Percentiles rank a stretch among this genome's conserved stretches.
Evolutionary conservation across 1,140 invertebrate species (phyloP).

Genomic region (Macrobrachium rosenbergii): DNA sequence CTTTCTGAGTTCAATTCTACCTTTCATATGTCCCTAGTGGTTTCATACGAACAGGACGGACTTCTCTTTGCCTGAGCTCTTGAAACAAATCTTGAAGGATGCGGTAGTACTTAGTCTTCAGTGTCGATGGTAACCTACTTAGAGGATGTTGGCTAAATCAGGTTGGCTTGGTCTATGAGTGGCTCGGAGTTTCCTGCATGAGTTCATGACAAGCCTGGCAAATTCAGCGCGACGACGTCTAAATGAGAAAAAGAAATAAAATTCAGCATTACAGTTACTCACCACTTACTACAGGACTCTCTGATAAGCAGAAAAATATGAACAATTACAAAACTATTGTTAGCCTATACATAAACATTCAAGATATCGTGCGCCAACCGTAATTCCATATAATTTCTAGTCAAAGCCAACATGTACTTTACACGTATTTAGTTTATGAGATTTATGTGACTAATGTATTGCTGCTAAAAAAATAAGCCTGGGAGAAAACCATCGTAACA

Average conservation of each 20-base stretch:
- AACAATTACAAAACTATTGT: too few relatives aligned
- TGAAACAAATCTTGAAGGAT: conserved; percentile 41
- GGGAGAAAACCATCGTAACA: too few relatives aligned
- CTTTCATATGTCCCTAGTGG: conserved; percentile 30
- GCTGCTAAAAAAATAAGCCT: too few relatives aligned
- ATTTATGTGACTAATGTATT: too few relatives aligned
- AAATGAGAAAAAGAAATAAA: background rate
- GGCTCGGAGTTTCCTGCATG: conserved; percentile 40
- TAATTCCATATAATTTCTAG: too few relatives aligned
- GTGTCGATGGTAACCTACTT: conserved; percentile 27
- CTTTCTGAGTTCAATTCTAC: background rate
- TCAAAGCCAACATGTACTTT: too few relatives aligned
- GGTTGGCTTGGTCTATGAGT: conserved; percentile 53
- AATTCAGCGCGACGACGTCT: conserved; percentile 52
- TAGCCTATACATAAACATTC: too few relatives aligned
- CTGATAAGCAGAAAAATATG: too few relatives aligned
- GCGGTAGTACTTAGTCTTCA: conserved; percentile 47
- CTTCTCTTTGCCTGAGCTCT: conserved; percentile 40
- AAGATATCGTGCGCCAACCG: too few relatives aligned
- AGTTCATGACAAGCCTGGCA: conserved; percentile 36
- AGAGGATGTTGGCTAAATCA: conserved; percentile 41
- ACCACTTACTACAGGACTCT: background rate
- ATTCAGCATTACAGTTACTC: background rate
- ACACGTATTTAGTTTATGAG: too few relatives aligned
- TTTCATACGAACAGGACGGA: conserved; percentile 33